Percentiles rank a stretch among this genome's conserved stretches.
Conservation (phyloP, 2,888 invertebrate species). For the Mactromeris polynyma region DNA sequence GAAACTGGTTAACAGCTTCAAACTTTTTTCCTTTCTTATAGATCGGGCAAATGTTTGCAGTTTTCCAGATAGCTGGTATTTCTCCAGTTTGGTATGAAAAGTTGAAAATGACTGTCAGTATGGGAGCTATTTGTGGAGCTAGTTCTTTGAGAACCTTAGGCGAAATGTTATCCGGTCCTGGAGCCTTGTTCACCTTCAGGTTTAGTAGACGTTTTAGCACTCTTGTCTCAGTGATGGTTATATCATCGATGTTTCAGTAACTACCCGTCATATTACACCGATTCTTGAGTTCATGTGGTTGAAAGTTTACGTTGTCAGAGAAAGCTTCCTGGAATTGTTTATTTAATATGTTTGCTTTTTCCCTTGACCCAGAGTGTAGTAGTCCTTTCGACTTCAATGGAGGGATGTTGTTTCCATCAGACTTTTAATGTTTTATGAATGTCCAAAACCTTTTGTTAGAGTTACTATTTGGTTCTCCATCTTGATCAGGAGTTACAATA, state of each 20-base stretch:
- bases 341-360: conserved; percentile 49
- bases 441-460: conserved; percentile 40
- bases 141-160: conserved; percentile 36
- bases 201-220: conserved; percentile 2
- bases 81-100: too few species aligned
- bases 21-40: too few species aligned
- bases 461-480: neutral
- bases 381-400: too few species aligned
- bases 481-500: conserved; percentile 30
- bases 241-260: neutral
- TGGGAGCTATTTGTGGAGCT: conserved; percentile 25
- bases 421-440: too few species aligned
- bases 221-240: conserved; percentile 6
- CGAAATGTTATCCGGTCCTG: conserved; percentile 44
- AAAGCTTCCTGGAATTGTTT: conserved; percentile 47
- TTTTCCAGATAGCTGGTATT: conserved; percentile 50
- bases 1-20: too few species aligned
- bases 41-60: conserved; percentile 30
- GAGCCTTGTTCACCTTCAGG: conserved; percentile 40
- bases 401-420: conserved; percentile 32
- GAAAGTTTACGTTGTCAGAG: neutral
- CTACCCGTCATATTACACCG: neutral
- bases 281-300: neutral
- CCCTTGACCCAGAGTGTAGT: conserved; percentile 32
- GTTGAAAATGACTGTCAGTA: too few species aligned